Conservation (phyloP, 2,797 vertebrate species). For the Enteromius thamalakanensis region DNA sequence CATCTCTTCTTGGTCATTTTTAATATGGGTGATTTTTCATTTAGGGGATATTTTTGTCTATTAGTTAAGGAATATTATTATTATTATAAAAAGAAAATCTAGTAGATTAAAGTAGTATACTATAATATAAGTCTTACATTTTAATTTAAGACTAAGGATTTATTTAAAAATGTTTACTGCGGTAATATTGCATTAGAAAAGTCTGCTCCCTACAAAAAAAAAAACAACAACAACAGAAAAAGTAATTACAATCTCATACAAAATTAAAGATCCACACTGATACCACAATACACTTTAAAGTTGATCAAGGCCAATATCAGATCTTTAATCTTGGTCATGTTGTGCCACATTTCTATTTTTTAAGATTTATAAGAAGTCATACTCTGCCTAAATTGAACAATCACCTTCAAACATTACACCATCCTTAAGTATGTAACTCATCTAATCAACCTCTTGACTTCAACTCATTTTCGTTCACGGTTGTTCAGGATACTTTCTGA, state of each 20-base stretch:
- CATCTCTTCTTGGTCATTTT: not conserved
- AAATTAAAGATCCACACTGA: not conserved
- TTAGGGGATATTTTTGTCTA: not conserved
- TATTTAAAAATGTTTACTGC: not conserved
- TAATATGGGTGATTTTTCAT: slow-evolving; percentile 14
- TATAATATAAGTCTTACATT: not conserved
- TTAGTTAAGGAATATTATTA: not conserved
- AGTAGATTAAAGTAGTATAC: not conserved
- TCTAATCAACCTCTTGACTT: not conserved
- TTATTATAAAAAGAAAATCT: not conserved
- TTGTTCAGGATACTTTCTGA: not conserved
- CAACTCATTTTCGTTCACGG: not conserved
- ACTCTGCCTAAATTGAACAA: slow-evolving; percentile 5
- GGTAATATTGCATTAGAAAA: not conserved
- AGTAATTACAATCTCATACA: not conserved
- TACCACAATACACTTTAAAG: not conserved
- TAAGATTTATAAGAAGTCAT: not conserved
- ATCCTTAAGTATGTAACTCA: slow-evolving; percentile 2
- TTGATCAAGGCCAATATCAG: not conserved
- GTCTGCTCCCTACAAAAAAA: not conserved
- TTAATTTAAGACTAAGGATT: not conserved
- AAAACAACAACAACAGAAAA: not conserved
- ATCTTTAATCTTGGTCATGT: not conserved
- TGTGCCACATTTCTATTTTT: not conserved
- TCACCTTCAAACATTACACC: slow-evolving; percentile 12